A percentile compares a stretch with the other conserved stretches of the same genome.
These are phyloP conservation scores for Drosophila grimshawi DNA, from an alignment of 1,140 invertebrate species.

Conservation along the genomic window DNA sequence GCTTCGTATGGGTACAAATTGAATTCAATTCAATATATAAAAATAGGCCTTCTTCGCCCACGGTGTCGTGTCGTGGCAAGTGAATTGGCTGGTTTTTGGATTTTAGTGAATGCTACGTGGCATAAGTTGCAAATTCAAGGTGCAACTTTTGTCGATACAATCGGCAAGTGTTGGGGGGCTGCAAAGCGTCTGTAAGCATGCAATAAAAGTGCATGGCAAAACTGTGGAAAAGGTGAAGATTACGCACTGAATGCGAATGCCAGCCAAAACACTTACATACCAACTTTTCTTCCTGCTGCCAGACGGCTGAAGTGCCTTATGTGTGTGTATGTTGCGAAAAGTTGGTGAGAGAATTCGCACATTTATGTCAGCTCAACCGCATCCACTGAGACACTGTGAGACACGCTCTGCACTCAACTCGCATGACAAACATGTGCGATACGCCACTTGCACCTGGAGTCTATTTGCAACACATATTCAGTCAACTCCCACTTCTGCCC, in stretches of 20 bases:
- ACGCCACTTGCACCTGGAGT: constrained; percentile 71
- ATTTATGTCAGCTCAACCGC: constrained; percentile 50
- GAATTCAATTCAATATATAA: no score
- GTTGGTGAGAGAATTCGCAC: constrained; percentile 47
- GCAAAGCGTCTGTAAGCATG: constrained; percentile 44
- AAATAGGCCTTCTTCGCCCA: no score
- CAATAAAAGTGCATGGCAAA: constrained; percentile 73
- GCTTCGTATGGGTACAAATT: no score
- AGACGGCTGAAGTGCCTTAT: constrained; percentile 1
- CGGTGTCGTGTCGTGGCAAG: constrained; percentile 12
- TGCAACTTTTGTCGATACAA: constrained; percentile 78
- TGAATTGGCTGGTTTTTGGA: constrained; percentile 24
- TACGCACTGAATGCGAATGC: constrained; percentile 78
- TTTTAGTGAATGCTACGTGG: constrained; percentile 38
- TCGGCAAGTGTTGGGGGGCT: constrained; percentile 28
- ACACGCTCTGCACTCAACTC: constrained; percentile 30
- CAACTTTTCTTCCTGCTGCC: background rate
- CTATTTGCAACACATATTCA: constrained; percentile 36
- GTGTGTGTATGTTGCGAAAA: constrained; percentile 15
- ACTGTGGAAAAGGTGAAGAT: constrained; percentile 76
- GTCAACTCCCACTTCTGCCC: background rate
- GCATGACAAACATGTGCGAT: constrained; percentile 78
- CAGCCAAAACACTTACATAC: constrained; percentile 26
- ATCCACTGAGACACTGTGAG: constrained; percentile 17
- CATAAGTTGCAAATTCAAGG: constrained; percentile 74